phyloP scores from a whole-genome alignment of 2,797 vertebrate species.

The Mionectes olivaceus region DNA sequence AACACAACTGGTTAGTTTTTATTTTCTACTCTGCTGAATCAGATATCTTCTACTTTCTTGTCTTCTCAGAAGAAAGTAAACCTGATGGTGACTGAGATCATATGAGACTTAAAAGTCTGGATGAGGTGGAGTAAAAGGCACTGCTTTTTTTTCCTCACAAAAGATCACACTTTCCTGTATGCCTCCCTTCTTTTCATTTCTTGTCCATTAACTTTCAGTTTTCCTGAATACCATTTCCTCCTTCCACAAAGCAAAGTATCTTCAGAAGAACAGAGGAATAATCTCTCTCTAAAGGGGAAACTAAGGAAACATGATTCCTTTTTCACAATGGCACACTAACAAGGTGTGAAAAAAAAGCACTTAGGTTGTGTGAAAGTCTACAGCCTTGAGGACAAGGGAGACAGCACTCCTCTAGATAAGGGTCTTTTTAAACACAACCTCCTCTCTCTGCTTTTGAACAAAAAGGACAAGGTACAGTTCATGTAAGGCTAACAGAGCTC shows the following conservation, averaged over 20 bases:
- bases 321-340: background rate
- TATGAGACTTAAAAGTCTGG: background rate
- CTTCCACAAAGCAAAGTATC: background rate
- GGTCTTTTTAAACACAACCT: background rate
- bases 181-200: background rate
- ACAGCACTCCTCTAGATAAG: background rate
- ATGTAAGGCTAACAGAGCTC: background rate
- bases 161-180: background rate
- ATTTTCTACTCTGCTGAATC: background rate
- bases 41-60: background rate
- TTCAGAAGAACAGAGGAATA: background rate
- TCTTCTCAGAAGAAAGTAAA: background rate
- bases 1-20: background rate
- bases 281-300: background rate
- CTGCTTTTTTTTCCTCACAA: background rate
- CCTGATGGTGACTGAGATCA: background rate
- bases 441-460: background rate
- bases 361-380: background rate
- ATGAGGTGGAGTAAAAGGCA: background rate
- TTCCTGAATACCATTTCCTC: background rate
- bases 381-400: accelerated
- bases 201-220: background rate
- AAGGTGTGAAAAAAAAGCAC: background rate
- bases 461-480: background rate
- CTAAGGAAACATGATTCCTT: background rate